A percentile compares a stretch with the other conserved stretches of the same genome.
phyloP scores from a whole-genome alignment of 1,140 invertebrate species.

The Adoxophyes honmai region DNA sequence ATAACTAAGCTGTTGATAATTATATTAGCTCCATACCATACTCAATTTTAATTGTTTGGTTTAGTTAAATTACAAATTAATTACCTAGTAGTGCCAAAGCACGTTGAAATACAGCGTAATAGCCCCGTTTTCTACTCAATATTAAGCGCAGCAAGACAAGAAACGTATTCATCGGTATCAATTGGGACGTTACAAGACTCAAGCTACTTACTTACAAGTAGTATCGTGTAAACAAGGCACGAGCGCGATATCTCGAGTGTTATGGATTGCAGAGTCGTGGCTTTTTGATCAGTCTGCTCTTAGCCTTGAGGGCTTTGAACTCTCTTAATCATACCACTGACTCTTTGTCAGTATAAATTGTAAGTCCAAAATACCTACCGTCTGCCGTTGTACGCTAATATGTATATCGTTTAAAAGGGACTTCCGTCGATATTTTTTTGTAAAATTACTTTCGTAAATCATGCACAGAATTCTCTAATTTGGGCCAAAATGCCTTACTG shows the following conservation, averaged over 20 bases:
- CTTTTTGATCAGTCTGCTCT: slow-evolving; percentile 51
- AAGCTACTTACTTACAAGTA: slow-evolving; percentile 14
- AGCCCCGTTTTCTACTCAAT: background rate
- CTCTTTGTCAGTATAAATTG: background rate
- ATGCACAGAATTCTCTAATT: too few species aligned
- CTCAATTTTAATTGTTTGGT: too few species aligned
- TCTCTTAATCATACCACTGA: slow-evolving; percentile 43
- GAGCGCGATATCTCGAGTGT: slow-evolving; percentile 45
- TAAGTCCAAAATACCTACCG: background rate
- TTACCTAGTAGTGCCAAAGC: background rate
- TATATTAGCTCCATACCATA: too few species aligned
- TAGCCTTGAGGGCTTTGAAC: slow-evolving; percentile 54
- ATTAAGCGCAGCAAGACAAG: too few species aligned
- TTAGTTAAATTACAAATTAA: too few species aligned
- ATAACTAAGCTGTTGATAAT: too few species aligned
- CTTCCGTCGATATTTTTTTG: too few species aligned
- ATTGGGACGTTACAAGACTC: background rate
- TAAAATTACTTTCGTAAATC: too few species aligned
- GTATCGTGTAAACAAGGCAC: slow-evolving; percentile 43
- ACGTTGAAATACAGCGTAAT: background rate
- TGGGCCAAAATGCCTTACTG: too few species aligned
- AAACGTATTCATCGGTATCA: too few species aligned
- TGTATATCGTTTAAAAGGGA: background rate
- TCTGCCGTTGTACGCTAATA: background rate
- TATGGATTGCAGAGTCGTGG: slow-evolving; percentile 47